These are phyloP conservation scores for Sphecodes monilicornis DNA, from an alignment of 2,888 invertebrate genomes.

Conservation along the genomic window DNA sequence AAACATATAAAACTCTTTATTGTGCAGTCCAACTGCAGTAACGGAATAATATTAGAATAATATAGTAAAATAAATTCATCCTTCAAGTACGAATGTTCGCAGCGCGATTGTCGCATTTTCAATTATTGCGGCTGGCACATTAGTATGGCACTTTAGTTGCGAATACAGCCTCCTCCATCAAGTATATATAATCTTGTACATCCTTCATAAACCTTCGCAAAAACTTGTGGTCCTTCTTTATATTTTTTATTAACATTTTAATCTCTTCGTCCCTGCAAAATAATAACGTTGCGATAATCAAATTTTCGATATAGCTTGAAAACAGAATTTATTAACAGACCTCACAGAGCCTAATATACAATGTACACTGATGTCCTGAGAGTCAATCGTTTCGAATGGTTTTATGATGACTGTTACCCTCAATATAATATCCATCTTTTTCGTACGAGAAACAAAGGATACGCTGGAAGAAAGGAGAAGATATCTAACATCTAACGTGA, in stretches of 20 bases:
- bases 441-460: constrained; percentile 71
- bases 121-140: constrained; percentile 15
- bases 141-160: constrained; percentile 11
- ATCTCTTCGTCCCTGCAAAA: constrained; percentile 74
- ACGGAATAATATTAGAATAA: constrained; percentile 21
- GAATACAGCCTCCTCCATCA: constrained; percentile 70
- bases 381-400: constrained; percentile 71
- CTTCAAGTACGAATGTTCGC: neutral
- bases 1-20: constrained; percentile 43
- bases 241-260: constrained; percentile 75
- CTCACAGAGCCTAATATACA: constrained; percentile 76
- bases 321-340: constrained; percentile 60
- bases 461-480: constrained; percentile 68
- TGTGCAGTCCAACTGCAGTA: neutral
- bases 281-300: neutral
- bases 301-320: constrained; percentile 12
- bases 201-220: constrained; percentile 76
- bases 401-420: constrained; percentile 72
- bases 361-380: constrained; percentile 71
- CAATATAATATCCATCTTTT: constrained; percentile 73
- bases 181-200: constrained; percentile 75
- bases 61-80: neutral
- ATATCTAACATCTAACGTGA: neutral
- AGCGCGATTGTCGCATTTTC: constrained; percentile 13
- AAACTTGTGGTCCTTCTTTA: constrained; percentile 76